phyloP scores from a whole-genome alignment of 35 echinoderm and acorn worm genomes.

The Strongylocentrotus purpuratus region DNA sequence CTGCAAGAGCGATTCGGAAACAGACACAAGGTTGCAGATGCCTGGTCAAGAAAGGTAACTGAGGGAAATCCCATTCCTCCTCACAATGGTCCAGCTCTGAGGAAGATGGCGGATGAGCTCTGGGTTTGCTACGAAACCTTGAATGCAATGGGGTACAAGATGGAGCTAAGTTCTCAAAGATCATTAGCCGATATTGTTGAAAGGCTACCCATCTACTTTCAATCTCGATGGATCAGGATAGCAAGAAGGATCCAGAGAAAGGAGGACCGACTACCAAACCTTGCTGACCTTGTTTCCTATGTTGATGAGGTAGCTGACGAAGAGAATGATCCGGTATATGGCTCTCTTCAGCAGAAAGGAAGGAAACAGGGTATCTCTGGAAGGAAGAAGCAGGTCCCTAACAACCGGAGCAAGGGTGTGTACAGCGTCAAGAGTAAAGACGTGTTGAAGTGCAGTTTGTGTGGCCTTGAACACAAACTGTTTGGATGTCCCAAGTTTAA shows the following conservation, averaged over 20 bases:
- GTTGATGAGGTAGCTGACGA: conserved; percentile 23
- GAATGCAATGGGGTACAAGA: conserved; percentile 34
- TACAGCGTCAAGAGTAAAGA: conserved; percentile 27
- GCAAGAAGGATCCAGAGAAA: background rate
- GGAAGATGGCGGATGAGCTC: conserved; percentile 59
- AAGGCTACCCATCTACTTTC: conserved; percentile 36
- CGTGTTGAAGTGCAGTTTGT: no score
- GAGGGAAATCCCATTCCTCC: background rate
- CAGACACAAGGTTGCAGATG: conserved; percentile 44
- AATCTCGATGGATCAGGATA: conserved; percentile 28
- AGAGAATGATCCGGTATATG: conserved; percentile 53
- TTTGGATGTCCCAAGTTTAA: conserved; percentile 24
- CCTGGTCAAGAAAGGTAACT: conserved; percentile 53
- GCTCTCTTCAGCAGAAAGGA: no score
- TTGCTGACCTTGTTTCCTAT: conserved; percentile 35
- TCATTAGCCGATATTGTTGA: background rate
- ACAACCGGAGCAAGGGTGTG: no score
- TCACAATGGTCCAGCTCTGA: conserved; percentile 11
- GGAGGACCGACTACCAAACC: background rate
- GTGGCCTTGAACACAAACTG: conserved; percentile 11
- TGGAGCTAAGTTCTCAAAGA: conserved; percentile 38
- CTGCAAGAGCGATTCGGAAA: conserved; percentile 62
- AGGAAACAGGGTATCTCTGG: no score
- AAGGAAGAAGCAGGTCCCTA: no score
- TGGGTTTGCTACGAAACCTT: conserved; percentile 58